phyloP scores from a whole-genome alignment of 2,797 vertebrate species.

The Epinephelus awoara region DNA sequence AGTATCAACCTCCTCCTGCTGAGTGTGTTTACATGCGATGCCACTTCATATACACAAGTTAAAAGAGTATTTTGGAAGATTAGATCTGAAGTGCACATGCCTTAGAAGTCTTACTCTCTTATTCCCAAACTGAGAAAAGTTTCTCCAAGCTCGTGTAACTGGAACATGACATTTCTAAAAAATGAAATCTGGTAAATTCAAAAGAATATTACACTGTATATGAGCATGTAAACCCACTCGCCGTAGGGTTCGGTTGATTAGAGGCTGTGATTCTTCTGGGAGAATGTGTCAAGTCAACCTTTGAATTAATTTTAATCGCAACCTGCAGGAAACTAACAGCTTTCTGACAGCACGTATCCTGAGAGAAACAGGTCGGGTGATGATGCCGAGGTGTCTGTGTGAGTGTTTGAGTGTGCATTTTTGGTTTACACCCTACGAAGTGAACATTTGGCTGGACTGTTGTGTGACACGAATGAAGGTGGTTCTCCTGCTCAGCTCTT shows the following conservation, averaged over 20 bases:
- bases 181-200: constrained; percentile 4
- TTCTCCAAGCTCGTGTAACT: not conserved
- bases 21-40: constrained; percentile 42
- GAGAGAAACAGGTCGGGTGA: constrained; percentile 59
- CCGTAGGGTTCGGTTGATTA: constrained; percentile 15
- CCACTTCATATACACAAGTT: not conserved
- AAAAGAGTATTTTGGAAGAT: constrained; percentile 15
- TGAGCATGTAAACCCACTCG: constrained; percentile 44
- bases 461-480: constrained; percentile 99
- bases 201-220: not conserved
- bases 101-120: constrained; percentile 11
- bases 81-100: not conserved
- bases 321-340: constrained; percentile 32
- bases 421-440: constrained; percentile 63
- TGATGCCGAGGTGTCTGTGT: constrained; percentile 17
- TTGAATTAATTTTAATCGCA: constrained; percentile 17
- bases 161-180: not conserved
- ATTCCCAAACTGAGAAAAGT: not conserved
- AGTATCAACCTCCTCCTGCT: constrained; percentile 12
- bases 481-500: constrained; percentile 96
- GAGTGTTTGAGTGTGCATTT: not conserved
- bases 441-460: constrained; percentile 94
- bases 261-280: constrained; percentile 13
- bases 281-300: constrained; percentile 51
- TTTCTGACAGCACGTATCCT: constrained; percentile 66